A percentile compares a stretch with the other conserved stretches of the same genome.
Conservation (phyloP, 2,888 invertebrate genomes). For the Diarsia dahlii region DNA sequence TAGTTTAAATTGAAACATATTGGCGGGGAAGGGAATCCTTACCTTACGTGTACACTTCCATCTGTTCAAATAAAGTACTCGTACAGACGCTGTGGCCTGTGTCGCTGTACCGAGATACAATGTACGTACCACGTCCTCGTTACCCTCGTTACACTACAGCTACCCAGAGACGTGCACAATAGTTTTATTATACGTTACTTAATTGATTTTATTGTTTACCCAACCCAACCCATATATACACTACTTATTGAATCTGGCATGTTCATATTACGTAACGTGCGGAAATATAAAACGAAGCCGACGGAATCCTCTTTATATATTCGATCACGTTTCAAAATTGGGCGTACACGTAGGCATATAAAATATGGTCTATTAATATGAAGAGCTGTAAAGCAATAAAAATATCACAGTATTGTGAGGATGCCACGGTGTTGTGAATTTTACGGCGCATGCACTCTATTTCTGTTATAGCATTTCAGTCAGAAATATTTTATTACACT, state of each 20-base stretch:
- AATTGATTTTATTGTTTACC: conserved; percentile 61
- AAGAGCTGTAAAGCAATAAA: conserved; percentile 64
- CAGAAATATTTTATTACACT: conserved; percentile 85
- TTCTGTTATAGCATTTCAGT: conserved; percentile 84
- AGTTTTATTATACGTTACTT: conserved; percentile 44
- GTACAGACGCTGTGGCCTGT: conserved; percentile 45
- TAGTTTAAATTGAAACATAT: conserved; percentile 90
- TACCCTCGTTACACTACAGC: conserved; percentile 16
- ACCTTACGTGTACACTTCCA: conserved; percentile 79
- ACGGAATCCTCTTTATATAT: conserved; percentile 33
- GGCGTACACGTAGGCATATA: conserved; percentile 49
- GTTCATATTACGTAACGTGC: conserved; percentile 34
- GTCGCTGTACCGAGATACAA: neutral
- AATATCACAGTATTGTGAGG: conserved; percentile 65
- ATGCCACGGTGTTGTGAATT: conserved; percentile 71
- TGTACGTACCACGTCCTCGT: conserved; percentile 11
- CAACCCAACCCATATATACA: conserved; percentile 7
- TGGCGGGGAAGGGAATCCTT: conserved; percentile 83
- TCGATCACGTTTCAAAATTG: conserved; percentile 52
- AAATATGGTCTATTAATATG: conserved; percentile 61
- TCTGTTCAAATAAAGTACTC: conserved; percentile 78
- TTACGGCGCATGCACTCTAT: conserved; percentile 81
- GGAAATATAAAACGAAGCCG: conserved; percentile 34
- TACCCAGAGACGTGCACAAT: conserved; percentile 36
- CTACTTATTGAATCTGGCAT: conserved; percentile 39